These are phyloP conservation scores for Notothenia coriiceps DNA, from an alignment of 2,113 vertebrate species.

Conservation along the genomic window DNA sequence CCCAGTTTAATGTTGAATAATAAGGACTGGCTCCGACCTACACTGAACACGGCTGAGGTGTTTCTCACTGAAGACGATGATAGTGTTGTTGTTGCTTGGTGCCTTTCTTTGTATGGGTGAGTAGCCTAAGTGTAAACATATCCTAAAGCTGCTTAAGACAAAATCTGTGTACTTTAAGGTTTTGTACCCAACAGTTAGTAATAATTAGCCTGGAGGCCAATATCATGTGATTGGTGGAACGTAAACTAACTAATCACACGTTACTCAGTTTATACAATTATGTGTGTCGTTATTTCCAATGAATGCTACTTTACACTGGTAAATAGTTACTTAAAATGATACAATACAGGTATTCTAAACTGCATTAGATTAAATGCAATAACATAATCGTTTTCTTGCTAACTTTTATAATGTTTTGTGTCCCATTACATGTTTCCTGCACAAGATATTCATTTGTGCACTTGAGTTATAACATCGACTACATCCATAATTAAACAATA, in stretches of 20 bases:
- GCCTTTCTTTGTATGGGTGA: constrained; percentile 10
- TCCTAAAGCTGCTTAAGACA: neutral
- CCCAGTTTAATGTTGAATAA: neutral
- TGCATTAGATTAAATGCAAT: no score
- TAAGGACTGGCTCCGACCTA: neutral
- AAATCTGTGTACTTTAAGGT: neutral
- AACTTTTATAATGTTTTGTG: no score
- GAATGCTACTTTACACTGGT: no score
- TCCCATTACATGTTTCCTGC: no score
- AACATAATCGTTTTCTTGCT: no score
- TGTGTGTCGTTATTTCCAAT: no score
- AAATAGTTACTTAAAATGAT: no score
- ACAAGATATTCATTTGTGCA: no score
- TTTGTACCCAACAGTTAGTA: neutral
- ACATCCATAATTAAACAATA: neutral
- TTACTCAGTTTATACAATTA: no score
- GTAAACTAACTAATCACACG: no score
- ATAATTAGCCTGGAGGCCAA: neutral
- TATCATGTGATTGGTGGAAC: neutral
- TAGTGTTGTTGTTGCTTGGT: neutral
- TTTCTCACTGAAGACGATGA: neutral
- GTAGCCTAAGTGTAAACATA: neutral
- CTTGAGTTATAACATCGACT: no score
- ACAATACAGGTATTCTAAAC: no score
- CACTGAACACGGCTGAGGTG: neutral